phyloP scores from a whole-genome alignment of 2,113 vertebrate species.

The Platysteira castanea region DNA sequence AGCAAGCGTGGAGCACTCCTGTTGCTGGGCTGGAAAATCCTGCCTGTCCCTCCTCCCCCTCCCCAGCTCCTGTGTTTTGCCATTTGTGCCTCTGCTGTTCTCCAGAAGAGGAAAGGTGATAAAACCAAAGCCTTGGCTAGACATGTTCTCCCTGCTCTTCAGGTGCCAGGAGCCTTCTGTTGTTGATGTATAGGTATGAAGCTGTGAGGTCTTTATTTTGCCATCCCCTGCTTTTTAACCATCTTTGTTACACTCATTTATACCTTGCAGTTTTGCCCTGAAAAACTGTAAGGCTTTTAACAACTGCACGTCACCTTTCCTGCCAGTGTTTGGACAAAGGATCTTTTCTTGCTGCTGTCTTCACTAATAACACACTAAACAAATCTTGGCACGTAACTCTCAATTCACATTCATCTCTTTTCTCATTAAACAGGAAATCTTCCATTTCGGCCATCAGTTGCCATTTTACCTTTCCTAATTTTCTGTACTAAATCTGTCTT shows the following conservation, averaged over 20 bases:
- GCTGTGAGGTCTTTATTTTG: background rate
- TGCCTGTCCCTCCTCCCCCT: background rate
- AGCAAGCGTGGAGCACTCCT: fast-evolving
- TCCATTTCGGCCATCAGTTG: conserved; percentile 15
- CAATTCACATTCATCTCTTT: conserved; percentile 20
- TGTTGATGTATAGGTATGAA: background rate
- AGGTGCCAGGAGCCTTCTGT: background rate
- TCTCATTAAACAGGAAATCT: conserved; percentile 46
- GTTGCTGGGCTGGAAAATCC: background rate
- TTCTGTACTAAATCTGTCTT: background rate
- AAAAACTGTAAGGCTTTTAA: conserved; percentile 62
- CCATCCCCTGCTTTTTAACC: background rate
- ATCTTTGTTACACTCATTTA: background rate
- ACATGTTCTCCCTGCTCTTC: background rate
- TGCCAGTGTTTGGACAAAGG: conserved; percentile 39
- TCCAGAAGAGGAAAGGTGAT: background rate
- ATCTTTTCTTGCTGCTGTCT: conserved; percentile 38
- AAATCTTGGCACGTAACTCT: conserved; percentile 39
- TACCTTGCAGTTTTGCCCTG: background rate
- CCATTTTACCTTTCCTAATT: background rate
- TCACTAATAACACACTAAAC: conserved; percentile 37
- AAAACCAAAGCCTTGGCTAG: background rate
- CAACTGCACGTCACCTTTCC: conserved; percentile 29
- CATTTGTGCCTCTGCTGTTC: background rate
- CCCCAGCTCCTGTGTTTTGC: background rate